A percentile compares a stretch with the other conserved stretches of the same genome.
Conservation (phyloP, 2,888 invertebrate genomes). For the Eupithecia abbreviata region DNA sequence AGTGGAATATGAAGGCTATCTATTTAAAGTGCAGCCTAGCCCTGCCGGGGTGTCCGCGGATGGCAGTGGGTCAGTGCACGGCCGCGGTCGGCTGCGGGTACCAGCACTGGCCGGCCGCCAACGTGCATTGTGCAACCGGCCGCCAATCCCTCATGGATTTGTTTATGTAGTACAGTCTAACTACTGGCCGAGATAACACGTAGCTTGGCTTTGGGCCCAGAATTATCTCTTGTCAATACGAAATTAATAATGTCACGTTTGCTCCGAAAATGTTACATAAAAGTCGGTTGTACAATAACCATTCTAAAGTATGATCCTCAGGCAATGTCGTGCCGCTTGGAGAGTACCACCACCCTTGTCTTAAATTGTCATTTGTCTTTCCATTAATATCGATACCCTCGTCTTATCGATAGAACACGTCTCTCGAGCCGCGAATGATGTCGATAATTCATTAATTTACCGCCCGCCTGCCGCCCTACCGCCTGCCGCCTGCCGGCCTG, state of each 20-base stretch:
- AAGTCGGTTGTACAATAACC: not conserved
- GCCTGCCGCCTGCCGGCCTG: not conserved
- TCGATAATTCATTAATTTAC: slow-evolving; percentile 12
- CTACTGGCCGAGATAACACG: not conserved
- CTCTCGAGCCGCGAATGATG: not conserved
- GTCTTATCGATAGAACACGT: not conserved
- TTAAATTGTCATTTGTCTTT: not conserved
- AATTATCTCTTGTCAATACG: not conserved
- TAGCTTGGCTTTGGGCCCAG: not conserved
- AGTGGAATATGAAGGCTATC: not conserved
- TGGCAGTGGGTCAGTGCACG: slow-evolving; percentile 10
- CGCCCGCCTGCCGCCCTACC: not conserved
- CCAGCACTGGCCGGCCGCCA: not conserved
- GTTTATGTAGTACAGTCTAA: not conserved
- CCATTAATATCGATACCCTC: not conserved
- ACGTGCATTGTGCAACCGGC: slow-evolving; percentile 2
- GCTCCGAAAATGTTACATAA: not conserved
- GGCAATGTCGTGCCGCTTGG: not conserved
- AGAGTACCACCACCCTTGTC: not conserved
- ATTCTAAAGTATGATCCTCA: not conserved
- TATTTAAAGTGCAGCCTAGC: not conserved
- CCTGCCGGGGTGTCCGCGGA: not conserved
- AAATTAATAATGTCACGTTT: not conserved
- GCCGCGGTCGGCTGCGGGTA: not conserved
- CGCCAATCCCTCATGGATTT: slow-evolving; percentile 4